phyloP scores from a whole-genome alignment of 2,113 vertebrate species.

The Odobenus rosmarus region DNA sequence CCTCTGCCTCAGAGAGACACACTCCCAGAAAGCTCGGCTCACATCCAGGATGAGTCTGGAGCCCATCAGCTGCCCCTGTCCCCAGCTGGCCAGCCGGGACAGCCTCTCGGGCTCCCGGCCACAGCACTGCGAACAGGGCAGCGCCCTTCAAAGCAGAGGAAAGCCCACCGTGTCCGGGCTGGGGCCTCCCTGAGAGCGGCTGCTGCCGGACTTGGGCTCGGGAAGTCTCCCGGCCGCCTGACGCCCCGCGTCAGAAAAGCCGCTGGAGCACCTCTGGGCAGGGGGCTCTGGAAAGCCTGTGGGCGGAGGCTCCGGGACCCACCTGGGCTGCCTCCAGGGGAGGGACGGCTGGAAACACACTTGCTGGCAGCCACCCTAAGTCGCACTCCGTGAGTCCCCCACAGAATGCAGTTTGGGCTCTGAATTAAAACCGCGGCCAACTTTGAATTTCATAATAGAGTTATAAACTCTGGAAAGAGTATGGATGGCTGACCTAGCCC shows the following conservation, averaged over 20 bases:
- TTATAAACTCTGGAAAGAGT: constrained; percentile 67
- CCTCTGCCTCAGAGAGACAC: not conserved
- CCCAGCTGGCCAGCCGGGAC: fast-evolving
- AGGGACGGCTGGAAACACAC: not conserved
- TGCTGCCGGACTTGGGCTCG: constrained; percentile 54
- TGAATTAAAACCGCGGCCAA: constrained; percentile 72
- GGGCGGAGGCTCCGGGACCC: not conserved
- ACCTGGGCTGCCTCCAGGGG: not conserved
- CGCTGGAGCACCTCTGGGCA: constrained; percentile 50
- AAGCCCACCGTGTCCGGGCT: fast-evolving
- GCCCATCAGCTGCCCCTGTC: fast-evolving
- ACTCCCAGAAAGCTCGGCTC: not conserved
- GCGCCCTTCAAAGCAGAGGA: not conserved
- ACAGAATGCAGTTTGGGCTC: constrained; percentile 53
- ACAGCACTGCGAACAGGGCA: fast-evolving
- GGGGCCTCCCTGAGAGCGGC: not conserved
- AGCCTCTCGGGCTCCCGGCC: not conserved
- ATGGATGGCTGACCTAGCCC: constrained; percentile 56
- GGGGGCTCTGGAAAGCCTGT: constrained; percentile 63
- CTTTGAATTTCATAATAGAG: constrained; percentile 76
- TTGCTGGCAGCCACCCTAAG: not conserved
- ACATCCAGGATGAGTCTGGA: fast-evolving
- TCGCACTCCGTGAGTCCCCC: constrained; percentile 46
- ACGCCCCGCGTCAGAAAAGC: not conserved
- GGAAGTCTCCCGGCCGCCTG: constrained; percentile 49